phyloP scores from a whole-genome alignment of 2,888 invertebrate species.

The Mythimna vitellina region DNA sequence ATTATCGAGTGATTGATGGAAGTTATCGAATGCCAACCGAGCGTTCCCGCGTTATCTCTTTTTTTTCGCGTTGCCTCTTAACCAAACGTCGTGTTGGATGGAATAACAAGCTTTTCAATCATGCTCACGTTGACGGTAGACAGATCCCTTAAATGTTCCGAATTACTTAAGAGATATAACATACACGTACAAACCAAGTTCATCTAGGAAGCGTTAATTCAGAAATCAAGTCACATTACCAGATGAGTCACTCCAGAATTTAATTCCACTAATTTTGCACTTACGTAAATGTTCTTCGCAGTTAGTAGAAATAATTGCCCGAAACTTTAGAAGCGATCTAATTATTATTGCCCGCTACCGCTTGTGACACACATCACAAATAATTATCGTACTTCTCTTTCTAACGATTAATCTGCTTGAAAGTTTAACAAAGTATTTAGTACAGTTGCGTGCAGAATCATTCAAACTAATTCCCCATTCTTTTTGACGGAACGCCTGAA shows the following conservation, averaged over 20 bases:
- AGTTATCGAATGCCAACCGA: no score
- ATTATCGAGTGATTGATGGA: no score
- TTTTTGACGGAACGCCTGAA: slow-evolving; percentile 31
- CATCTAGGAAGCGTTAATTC: slow-evolving; percentile 10
- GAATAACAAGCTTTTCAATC: no score
- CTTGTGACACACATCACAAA: slow-evolving; percentile 45
- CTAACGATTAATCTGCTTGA: slow-evolving; percentile 79
- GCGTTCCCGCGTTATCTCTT: no score
- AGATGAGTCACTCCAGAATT: slow-evolving; percentile 40
- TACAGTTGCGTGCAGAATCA: slow-evolving; percentile 71
- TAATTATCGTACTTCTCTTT: slow-evolving; percentile 69
- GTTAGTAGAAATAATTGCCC: slow-evolving; percentile 22
- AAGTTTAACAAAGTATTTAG: slow-evolving; percentile 79
- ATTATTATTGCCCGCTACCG: slow-evolving; percentile 48
- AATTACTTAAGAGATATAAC: not conserved
- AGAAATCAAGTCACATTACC: slow-evolving; percentile 7
- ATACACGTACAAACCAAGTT: not conserved
- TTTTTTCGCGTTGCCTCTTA: no score
- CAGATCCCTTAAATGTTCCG: not conserved
- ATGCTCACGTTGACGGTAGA: no score
- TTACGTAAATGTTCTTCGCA: slow-evolving; percentile 44
- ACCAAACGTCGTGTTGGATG: no score
- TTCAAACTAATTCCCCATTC: slow-evolving; percentile 48
- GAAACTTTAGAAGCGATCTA: slow-evolving; percentile 36
- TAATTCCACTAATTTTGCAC: slow-evolving; percentile 39